Percentiles rank a stretch among this genome's conserved stretches.
These are phyloP conservation scores for Dascillus cervinus DNA, from an alignment of 2,888 invertebrate genomes.

Conservation along the genomic window DNA sequence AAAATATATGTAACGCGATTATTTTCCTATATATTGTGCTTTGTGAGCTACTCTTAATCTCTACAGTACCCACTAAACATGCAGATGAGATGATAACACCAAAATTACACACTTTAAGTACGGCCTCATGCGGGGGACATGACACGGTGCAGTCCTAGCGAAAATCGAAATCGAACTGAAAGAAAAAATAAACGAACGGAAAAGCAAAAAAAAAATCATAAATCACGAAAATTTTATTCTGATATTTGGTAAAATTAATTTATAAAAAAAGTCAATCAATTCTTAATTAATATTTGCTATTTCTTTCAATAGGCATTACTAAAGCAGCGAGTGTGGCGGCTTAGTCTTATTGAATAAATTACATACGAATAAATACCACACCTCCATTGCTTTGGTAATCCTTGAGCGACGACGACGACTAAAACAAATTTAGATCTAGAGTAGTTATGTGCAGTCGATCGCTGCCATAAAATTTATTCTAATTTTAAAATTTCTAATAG, in stretches of 20 bases:
- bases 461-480: constrained; percentile 32
- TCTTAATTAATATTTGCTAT: constrained; percentile 36
- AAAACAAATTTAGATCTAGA: too few relatives aligned
- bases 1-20: constrained; percentile 42
- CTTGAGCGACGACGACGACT: constrained; percentile 11
- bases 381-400: constrained; percentile 8
- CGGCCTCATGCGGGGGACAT: constrained; percentile 33
- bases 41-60: constrained; percentile 34
- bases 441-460: constrained; percentile 10
- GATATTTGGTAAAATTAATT: constrained; percentile 47
- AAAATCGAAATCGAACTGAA: constrained; percentile 21
- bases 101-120: constrained; percentile 20
- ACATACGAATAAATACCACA: constrained; percentile 14
- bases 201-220: constrained; percentile 38
- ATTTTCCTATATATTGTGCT: constrained; percentile 34
- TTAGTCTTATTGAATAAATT: constrained; percentile 30
- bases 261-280: constrained; percentile 36
- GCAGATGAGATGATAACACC: constrained; percentile 19
- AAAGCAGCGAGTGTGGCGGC: constrained; percentile 27
- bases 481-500: constrained; percentile 43
- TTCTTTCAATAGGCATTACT: constrained; percentile 28
- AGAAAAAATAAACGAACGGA: constrained; percentile 31
- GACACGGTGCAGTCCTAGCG: constrained; percentile 30
- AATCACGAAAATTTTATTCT: constrained; percentile 45
- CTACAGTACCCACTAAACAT: constrained; percentile 40